Conservation (phyloP, 2,797 vertebrate species). For the Oreonectes daqikongensis region DNA sequence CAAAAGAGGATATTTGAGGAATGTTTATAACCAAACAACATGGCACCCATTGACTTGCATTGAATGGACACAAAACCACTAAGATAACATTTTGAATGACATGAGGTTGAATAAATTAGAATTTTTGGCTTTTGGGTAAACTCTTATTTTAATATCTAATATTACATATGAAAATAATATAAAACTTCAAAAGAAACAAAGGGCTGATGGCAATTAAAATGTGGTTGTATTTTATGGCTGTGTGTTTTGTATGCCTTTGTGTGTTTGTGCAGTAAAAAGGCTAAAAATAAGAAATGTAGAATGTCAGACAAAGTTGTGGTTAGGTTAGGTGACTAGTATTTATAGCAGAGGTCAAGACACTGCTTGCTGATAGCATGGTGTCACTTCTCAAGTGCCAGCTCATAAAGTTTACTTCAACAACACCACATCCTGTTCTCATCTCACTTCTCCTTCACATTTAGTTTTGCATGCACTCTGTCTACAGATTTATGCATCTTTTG, state of each 20-base stretch:
- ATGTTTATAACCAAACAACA: too few species aligned
- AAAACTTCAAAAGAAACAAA: background rate
- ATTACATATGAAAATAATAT: too few species aligned
- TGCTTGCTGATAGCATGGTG: constrained; percentile 27
- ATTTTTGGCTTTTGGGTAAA: too few species aligned
- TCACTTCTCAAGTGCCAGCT: constrained; percentile 27
- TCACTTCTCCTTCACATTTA: background rate
- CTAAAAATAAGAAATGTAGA: constrained; percentile 13
- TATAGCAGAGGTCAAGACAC: constrained; percentile 43
- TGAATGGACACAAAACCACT: too few species aligned
- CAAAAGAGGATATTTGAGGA: too few species aligned
- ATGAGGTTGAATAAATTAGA: too few species aligned
- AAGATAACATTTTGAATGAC: too few species aligned
- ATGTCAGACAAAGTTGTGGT: constrained; percentile 16
- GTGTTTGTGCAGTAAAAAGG: background rate
- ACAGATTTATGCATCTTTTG: background rate
- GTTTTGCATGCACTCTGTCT: background rate
- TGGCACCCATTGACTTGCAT: too few species aligned
- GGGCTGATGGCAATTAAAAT: constrained; percentile 6
- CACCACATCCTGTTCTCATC: constrained; percentile 28
- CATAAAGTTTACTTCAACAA: constrained; percentile 1
- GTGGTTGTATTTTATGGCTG: background rate
- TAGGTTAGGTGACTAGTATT: constrained; percentile 34
- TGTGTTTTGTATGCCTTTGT: background rate
- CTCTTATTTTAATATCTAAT: too few species aligned